phyloP scores from a whole-genome alignment of 2,797 vertebrate genomes.

The Trichosurus vulpecula region DNA sequence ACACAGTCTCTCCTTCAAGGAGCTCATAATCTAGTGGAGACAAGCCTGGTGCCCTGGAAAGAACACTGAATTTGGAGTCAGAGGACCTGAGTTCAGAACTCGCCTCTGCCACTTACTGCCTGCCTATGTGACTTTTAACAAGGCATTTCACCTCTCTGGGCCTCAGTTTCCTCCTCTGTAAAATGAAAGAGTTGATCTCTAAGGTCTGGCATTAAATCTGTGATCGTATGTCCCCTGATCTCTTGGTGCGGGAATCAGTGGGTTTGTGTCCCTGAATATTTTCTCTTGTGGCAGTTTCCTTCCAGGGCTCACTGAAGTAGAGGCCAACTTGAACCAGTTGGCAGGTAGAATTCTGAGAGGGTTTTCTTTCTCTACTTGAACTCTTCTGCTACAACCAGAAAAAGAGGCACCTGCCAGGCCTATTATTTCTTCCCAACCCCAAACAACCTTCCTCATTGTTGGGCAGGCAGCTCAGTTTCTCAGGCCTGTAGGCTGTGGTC shows the following conservation, averaged over 20 bases:
- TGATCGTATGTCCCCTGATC: conserved; percentile 49
- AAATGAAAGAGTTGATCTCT: background rate
- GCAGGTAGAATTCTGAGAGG: background rate
- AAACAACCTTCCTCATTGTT: background rate
- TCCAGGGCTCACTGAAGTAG: background rate
- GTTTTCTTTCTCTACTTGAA: background rate
- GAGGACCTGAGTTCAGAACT: background rate
- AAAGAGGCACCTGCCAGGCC: background rate
- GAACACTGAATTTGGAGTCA: background rate
- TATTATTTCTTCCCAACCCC: background rate
- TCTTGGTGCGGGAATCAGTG: conserved; percentile 57
- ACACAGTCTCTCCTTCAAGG: background rate
- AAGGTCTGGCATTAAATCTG: no score
- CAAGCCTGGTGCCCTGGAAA: background rate
- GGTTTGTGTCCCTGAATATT: background rate
- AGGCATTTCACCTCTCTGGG: background rate
- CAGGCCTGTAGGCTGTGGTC: background rate
- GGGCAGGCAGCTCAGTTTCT: background rate
- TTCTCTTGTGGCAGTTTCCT: background rate
- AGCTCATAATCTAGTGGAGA: background rate
- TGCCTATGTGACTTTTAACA: background rate
- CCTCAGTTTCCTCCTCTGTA: background rate
- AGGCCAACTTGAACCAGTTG: background rate
- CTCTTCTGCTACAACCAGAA: background rate
- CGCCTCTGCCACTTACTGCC: background rate